A percentile compares a stretch with the other conserved stretches of the same genome.
Evolutionary conservation across 2,113 vertebrate species (phyloP).

Genomic region (Macrotis lagotis): DNA sequence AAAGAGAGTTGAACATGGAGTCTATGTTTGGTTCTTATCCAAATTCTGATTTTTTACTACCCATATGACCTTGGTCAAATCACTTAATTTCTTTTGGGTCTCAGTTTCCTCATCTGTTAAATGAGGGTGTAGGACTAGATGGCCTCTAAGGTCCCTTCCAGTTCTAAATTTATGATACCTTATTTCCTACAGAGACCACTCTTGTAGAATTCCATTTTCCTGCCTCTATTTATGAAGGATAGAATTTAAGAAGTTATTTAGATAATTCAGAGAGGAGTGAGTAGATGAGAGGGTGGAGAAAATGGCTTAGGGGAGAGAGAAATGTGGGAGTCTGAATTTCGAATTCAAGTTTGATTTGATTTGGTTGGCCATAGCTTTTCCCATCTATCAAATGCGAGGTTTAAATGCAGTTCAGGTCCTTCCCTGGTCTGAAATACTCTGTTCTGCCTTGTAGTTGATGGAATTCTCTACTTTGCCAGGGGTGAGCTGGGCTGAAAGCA

Average conservation of each 20-base stretch:
- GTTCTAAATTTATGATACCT: background rate
- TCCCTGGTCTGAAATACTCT: background rate
- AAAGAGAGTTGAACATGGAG: background rate
- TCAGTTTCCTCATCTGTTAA: background rate
- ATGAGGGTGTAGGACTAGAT: background rate
- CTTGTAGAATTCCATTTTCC: background rate
- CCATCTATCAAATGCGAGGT: background rate
- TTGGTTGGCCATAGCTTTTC: background rate
- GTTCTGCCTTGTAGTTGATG: background rate
- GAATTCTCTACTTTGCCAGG: background rate
- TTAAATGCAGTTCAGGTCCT: background rate
- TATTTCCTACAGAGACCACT: background rate
- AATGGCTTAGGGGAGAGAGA: background rate
- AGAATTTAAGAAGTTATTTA: slow-evolving; percentile 32
- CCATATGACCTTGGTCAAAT: background rate
- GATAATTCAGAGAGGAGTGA: background rate
- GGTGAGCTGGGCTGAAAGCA: background rate
- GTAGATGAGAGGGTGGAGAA: background rate
- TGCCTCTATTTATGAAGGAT: slow-evolving; percentile 1
- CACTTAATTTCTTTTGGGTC: background rate
- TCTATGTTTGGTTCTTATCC: background rate
- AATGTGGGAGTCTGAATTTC: background rate
- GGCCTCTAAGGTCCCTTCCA: background rate
- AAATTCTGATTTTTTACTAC: background rate
- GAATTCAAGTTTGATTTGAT: background rate